Conservation (phyloP, 2,888 invertebrate genomes). For the Aphodius granarius region DNA sequence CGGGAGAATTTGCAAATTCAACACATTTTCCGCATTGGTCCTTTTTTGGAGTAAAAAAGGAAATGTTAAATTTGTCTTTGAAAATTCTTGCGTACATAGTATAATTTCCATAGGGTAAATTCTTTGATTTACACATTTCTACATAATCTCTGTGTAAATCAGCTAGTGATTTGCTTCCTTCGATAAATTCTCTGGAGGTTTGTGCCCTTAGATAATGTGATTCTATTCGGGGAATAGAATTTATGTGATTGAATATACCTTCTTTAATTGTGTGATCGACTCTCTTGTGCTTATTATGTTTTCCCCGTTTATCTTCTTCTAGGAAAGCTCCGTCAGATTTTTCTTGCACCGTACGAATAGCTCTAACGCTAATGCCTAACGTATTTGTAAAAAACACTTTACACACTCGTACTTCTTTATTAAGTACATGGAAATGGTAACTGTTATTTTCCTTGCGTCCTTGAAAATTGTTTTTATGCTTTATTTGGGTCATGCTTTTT, state of each 20-base stretch:
- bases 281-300: constrained; percentile 37
- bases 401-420: too few relatives aligned
- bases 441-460: too few relatives aligned
- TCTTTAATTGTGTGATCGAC: constrained; percentile 36
- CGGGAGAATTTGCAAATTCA: constrained; percentile 36
- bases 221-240: constrained; percentile 39
- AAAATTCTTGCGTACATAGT: constrained; percentile 5
- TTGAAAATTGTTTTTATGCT: not conserved
- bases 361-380: too few relatives aligned
- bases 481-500: too few relatives aligned
- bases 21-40: constrained; percentile 39
- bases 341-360: not conserved
- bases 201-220: constrained; percentile 40
- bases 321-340: not conserved
- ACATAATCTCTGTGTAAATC: constrained; percentile 14
- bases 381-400: too few relatives aligned
- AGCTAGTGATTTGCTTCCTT: constrained; percentile 38
- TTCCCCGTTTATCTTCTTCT: constrained; percentile 36
- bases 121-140: not conserved
- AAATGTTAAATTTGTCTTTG: constrained; percentile 5
- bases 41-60: constrained; percentile 10
- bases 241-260: constrained; percentile 39
- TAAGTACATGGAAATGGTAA: too few relatives aligned
- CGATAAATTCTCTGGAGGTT: constrained; percentile 39
- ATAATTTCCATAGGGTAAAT: not conserved